A percentile compares a stretch with the other conserved stretches of the same genome.
Evolutionary conservation across 2,888 invertebrate species (phyloP).

Genomic region (Zonitis immaculata): DNA sequence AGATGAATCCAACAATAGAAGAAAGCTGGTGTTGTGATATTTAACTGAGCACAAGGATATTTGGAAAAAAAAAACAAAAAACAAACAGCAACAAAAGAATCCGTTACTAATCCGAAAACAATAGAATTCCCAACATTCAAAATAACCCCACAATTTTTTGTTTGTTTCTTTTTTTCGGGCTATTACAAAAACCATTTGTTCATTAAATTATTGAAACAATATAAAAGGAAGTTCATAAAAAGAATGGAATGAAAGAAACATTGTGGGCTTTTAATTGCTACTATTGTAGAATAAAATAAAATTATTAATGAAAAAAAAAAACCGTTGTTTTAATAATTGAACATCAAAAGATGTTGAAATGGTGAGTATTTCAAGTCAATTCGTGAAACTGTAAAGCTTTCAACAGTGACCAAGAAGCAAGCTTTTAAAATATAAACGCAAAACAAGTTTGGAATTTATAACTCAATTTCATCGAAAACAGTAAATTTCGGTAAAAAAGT

Average conservation of each 20-base stretch:
- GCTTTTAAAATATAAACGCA: slow-evolving; percentile 7
- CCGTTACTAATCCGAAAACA: slow-evolving; percentile 28
- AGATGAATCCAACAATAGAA: slow-evolving; percentile 7
- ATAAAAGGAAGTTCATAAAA: slow-evolving; percentile 10
- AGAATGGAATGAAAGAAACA: too few relatives aligned
- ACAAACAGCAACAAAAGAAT: slow-evolving; percentile 33
- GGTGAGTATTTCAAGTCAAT: slow-evolving; percentile 3
- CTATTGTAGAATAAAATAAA: too few relatives aligned
- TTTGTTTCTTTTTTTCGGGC: slow-evolving; percentile 3
- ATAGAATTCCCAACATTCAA: slow-evolving; percentile 7
- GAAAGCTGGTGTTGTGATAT: slow-evolving; percentile 19
- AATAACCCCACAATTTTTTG: not conserved
- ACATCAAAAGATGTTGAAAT: slow-evolving; percentile 6
- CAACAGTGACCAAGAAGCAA: slow-evolving; percentile 4
- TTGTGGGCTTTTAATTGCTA: too few relatives aligned
- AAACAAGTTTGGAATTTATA: slow-evolving; percentile 6
- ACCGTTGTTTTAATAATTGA: too few relatives aligned
- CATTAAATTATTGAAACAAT: slow-evolving; percentile 32
- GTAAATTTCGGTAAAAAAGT: too few relatives aligned
- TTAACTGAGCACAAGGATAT: slow-evolving; percentile 26
- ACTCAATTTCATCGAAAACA: slow-evolving; percentile 4
- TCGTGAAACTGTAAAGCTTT: not conserved
- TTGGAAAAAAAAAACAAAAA: too few relatives aligned
- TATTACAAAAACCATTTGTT: slow-evolving; percentile 22
- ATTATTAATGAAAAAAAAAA: too few relatives aligned